Conservation (phyloP, 2,113 vertebrate species). For the Serilophus lunatus region DNA sequence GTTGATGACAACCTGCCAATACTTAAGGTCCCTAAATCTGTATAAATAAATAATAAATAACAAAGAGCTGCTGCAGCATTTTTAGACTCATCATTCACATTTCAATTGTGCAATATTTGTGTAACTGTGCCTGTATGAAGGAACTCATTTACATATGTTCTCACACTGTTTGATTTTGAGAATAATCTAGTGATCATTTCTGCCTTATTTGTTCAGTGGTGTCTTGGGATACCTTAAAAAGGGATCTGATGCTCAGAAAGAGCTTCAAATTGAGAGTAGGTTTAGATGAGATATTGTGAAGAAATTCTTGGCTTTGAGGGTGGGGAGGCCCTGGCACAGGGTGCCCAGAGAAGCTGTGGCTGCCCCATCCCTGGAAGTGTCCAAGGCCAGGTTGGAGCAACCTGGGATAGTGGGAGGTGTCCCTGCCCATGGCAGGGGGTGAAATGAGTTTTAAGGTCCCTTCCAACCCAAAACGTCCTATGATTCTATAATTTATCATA, state of each 20-base stretch:
- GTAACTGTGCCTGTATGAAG: background rate
- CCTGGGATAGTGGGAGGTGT: background rate
- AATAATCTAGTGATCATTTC: background rate
- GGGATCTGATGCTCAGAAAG: background rate
- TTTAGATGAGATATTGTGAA: background rate
- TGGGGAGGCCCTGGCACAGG: background rate
- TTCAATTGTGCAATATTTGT: background rate
- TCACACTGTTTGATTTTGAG: background rate
- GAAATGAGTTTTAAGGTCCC: accelerated
- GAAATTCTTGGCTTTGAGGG: background rate
- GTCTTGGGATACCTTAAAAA: background rate
- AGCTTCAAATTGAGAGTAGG: background rate
- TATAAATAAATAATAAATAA: background rate
- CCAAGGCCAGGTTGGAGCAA: background rate
- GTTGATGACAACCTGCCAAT: background rate
- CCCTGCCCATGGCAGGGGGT: background rate
- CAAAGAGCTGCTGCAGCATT: background rate
- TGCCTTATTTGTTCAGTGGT: background rate
- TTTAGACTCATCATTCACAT: background rate
- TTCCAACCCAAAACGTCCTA: background rate
- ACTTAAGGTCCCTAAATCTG: background rate
- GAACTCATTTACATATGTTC: background rate
- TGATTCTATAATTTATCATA: background rate
- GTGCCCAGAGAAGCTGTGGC: background rate
- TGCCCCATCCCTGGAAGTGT: background rate